phyloP scores from a whole-genome alignment of 1,140 invertebrate genomes.

The Drosophila hydei region DNA sequence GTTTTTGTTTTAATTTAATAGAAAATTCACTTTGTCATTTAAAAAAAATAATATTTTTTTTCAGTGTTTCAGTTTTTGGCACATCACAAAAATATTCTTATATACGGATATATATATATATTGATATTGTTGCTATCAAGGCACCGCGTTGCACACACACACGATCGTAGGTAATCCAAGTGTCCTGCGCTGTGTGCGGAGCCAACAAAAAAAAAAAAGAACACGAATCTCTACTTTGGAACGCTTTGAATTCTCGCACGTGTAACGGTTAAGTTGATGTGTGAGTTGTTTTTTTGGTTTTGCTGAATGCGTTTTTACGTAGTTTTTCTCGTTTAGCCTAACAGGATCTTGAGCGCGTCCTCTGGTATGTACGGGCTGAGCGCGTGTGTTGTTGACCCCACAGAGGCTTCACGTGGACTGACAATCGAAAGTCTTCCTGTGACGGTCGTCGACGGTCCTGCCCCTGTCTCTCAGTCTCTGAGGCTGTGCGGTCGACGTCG shows the following conservation, averaged over 20 bases:
- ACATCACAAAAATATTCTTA: constrained; percentile 24
- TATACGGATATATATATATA: not conserved
- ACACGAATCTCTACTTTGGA: not conserved
- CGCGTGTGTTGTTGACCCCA: constrained; percentile 83
- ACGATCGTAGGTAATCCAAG: constrained; percentile 80
- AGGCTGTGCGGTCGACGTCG: constrained; percentile 61
- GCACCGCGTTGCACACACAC: constrained; percentile 66
- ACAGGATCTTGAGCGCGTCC: constrained; percentile 51
- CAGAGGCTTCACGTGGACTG: constrained; percentile 83
- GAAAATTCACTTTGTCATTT: constrained; percentile 38
- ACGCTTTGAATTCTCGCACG: constrained; percentile 35
- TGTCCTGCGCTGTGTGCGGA: constrained; percentile 61
- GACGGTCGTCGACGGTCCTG: constrained; percentile 65
- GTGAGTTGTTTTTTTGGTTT: not conserved
- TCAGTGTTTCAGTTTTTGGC: constrained; percentile 22
- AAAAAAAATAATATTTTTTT: constrained; percentile 39
- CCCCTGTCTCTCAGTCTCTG: constrained; percentile 19
- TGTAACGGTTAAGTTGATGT: constrained; percentile 26
- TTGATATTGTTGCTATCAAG: constrained; percentile 15
- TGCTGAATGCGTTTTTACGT: constrained; percentile 3
- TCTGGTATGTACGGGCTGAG: constrained; percentile 50
- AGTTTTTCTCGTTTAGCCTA: constrained; percentile 41
- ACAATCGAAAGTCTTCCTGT: constrained; percentile 77
- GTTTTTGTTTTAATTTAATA: not conserved
- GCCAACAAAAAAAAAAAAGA: constrained; percentile 27